phyloP scores from a whole-genome alignment of 2,888 invertebrate genomes.

The Cataglyphis altisquamis region DNA sequence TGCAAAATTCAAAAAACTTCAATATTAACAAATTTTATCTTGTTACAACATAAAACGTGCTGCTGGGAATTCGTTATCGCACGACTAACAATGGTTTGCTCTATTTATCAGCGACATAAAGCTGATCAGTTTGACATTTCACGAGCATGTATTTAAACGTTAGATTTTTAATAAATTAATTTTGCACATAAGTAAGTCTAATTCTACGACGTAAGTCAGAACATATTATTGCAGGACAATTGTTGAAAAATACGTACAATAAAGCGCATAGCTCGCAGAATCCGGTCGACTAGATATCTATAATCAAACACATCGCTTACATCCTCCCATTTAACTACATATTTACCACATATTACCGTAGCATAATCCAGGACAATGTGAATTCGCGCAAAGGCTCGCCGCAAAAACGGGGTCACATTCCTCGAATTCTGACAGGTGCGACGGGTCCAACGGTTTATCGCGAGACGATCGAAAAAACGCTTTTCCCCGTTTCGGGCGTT shows the following conservation, averaged over 20 bases:
- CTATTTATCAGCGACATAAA: background rate
- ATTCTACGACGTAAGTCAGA: too few species aligned
- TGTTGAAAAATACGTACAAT: background rate
- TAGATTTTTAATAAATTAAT: background rate
- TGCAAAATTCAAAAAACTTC: background rate
- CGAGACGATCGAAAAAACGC: background rate
- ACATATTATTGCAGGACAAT: background rate
- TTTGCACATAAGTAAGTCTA: background rate
- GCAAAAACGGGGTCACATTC: background rate
- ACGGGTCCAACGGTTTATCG: background rate
- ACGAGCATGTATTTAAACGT: background rate
- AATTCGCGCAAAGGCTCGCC: background rate
- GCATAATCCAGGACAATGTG: background rate
- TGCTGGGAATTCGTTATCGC: background rate
- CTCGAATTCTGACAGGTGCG: background rate
- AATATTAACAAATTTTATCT: background rate
- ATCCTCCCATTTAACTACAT: constrained; percentile 39
- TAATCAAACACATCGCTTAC: constrained; percentile 3
- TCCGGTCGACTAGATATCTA: background rate
- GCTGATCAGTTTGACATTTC: background rate
- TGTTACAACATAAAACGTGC: background rate
- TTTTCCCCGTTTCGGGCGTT: constrained; percentile 3
- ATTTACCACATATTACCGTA: too few species aligned
- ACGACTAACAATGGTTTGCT: background rate
- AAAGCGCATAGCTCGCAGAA: background rate